Conservation (phyloP, 2,888 invertebrate genomes). For the Macrosoma leucophasiata region DNA sequence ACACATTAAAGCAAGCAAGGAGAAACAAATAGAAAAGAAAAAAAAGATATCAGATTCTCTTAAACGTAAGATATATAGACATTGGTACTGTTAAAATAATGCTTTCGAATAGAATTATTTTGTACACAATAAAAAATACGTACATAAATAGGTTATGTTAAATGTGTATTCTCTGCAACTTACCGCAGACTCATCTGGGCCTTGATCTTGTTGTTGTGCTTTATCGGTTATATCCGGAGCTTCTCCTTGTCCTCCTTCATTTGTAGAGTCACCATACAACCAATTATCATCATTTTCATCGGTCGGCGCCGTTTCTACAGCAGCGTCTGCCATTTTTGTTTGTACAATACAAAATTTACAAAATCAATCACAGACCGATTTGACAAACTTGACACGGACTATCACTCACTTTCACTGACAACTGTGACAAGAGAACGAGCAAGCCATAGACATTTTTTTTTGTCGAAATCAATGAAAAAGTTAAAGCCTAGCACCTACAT, state of each 20-base stretch:
- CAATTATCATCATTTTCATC: constrained; percentile 90
- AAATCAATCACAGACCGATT: not conserved
- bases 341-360: constrained; percentile 19
- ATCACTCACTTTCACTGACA: too few relatives aligned
- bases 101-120: too few relatives aligned
- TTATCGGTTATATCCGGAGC: constrained; percentile 19
- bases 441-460: constrained; percentile 7
- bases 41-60: too few relatives aligned
- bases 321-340: constrained; percentile 57
- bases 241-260: constrained; percentile 43
- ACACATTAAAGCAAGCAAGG: too few relatives aligned
- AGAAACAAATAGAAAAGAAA: too few relatives aligned
- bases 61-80: too few relatives aligned
- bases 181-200: too few relatives aligned
- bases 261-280: constrained; percentile 88
- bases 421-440: too few relatives aligned
- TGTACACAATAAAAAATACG: too few relatives aligned
- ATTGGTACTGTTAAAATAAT: too few relatives aligned
- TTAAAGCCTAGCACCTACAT: not conserved
- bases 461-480: constrained; percentile 3
- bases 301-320: constrained; percentile 50
- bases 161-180: constrained; percentile 5
- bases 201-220: too few relatives aligned
- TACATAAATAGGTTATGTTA: constrained; percentile 24
- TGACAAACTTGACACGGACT: too few relatives aligned